phyloP scores from a whole-genome alignment of 2,888 invertebrate genomes.

The Cantharis nigra region DNA sequence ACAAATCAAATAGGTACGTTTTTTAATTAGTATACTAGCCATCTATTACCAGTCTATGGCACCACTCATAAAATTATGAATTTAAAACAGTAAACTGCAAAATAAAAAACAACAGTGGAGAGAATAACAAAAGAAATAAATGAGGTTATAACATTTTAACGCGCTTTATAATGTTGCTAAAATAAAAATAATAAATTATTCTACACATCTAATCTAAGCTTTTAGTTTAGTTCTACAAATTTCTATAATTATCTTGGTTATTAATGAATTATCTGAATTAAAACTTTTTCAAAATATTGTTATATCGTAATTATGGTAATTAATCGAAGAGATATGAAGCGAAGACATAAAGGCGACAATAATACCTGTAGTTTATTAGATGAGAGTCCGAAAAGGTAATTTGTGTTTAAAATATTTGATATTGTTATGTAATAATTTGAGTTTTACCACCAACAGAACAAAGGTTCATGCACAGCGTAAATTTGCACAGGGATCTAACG shows the following conservation, averaged over 20 bases:
- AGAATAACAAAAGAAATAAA: background rate
- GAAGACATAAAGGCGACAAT: constrained; percentile 52
- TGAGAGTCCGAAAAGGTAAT: constrained; percentile 57
- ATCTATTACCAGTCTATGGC: background rate
- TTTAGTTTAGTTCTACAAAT: background rate
- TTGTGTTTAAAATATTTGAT: background rate
- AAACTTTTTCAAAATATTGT: background rate
- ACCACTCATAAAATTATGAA: background rate
- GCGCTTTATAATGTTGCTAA: background rate
- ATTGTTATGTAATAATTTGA: background rate
- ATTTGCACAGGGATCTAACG: constrained; percentile 80
- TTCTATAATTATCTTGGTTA: background rate
- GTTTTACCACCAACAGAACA: constrained; percentile 57
- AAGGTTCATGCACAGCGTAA: constrained; percentile 87
- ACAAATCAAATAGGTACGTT: too few species aligned
- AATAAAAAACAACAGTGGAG: background rate
- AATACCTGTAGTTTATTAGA: constrained; percentile 41
- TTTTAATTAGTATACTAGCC: background rate
- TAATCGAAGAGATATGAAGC: constrained; percentile 52
- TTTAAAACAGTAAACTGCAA: background rate
- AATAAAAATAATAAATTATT: background rate
- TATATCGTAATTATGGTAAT: constrained; percentile 44
- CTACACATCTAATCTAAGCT: background rate
- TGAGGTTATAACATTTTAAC: background rate
- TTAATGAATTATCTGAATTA: background rate